phyloP scores from a whole-genome alignment of 2,113 vertebrate species.

The Apeltes quadracus region DNA sequence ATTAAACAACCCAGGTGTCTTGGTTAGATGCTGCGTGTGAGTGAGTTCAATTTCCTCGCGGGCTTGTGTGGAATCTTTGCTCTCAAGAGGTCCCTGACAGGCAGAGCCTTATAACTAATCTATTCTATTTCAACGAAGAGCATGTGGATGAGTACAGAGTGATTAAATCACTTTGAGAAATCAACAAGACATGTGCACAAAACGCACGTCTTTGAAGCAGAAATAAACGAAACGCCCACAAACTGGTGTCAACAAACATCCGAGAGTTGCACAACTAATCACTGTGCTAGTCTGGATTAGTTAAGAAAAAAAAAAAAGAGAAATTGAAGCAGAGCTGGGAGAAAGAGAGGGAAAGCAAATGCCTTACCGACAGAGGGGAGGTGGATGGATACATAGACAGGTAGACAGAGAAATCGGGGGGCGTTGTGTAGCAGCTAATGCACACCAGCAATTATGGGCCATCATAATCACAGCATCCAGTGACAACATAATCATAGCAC shows the following conservation, averaged over 20 bases:
- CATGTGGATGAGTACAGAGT: neutral
- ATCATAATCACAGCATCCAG: slow-evolving; percentile 81
- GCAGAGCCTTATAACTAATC: neutral
- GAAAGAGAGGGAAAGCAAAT: neutral
- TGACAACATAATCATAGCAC: slow-evolving; percentile 83
- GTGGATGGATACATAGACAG: slow-evolving; percentile 63
- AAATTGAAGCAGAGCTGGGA: slow-evolving; percentile 17
- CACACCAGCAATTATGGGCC: slow-evolving; percentile 74
- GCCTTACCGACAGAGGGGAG: slow-evolving; percentile 46
- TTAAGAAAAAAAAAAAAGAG: slow-evolving; percentile 22
- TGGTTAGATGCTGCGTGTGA: slow-evolving; percentile 3
- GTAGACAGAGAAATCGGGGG: slow-evolving; percentile 59
- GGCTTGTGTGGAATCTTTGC: neutral
- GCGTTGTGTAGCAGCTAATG: slow-evolving; percentile 71
- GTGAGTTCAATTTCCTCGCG: slow-evolving; percentile 33
- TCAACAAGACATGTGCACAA: neutral
- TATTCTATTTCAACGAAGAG: slow-evolving; percentile 3
- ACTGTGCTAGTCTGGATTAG: slow-evolving; percentile 29
- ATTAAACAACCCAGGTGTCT: slow-evolving; percentile 45
- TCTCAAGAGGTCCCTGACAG: neutral
- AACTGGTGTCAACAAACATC: slow-evolving; percentile 21
- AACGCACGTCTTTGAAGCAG: neutral
- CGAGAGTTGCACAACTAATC: slow-evolving; percentile 20
- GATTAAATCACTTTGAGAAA: slow-evolving; percentile 12
- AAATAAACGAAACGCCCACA: neutral